Percentiles rank a stretch among this genome's conserved stretches.
phyloP scores from a whole-genome alignment of 2,888 invertebrate species.

The Netelia fuscicornis region DNA sequence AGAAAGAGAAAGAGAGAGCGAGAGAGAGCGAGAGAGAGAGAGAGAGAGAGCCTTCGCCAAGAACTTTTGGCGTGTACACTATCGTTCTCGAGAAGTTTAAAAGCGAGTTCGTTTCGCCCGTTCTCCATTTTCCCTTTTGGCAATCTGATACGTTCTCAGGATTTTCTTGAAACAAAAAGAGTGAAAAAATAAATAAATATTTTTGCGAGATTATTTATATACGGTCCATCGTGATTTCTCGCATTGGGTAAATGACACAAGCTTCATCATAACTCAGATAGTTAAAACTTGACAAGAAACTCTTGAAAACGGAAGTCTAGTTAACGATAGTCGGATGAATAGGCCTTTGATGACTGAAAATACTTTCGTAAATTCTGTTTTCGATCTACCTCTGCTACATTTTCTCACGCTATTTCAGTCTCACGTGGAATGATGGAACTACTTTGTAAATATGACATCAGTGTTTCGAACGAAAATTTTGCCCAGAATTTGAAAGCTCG shows the following conservation, averaged over 20 bases:
- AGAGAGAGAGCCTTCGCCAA: constrained; percentile 37
- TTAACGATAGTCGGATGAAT: constrained; percentile 78
- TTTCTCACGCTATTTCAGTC: neutral
- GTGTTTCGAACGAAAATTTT: constrained; percentile 1
- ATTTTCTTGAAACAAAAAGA: constrained; percentile 24
- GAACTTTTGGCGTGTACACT: constrained; percentile 61
- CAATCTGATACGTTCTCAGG: constrained; percentile 36
- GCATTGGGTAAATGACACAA: constrained; percentile 1
- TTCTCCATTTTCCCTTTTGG: constrained; percentile 47
- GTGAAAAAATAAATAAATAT: constrained; percentile 18
- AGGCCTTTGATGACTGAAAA: constrained; percentile 79
- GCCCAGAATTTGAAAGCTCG: constrained; percentile 38
- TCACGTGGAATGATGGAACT: neutral
- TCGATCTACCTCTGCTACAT: constrained; percentile 67
- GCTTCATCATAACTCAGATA: neutral
- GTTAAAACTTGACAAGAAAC: constrained; percentile 19
- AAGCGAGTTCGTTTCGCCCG: constrained; percentile 23
- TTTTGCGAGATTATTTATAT: constrained; percentile 9
- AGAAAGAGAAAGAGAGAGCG: too few species aligned
- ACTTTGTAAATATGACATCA: neutral
- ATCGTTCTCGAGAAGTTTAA: constrained; percentile 40
- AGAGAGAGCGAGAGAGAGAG: too few species aligned
- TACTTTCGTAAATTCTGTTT: constrained; percentile 77
- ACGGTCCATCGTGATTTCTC: neutral
- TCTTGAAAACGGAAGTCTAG: constrained; percentile 68